Evolutionary conservation across 2,113 vertebrate genomes (phyloP), one percentile per base, ranked within the genome.

Genomic region (Elgaria multicarinata): DNA sequence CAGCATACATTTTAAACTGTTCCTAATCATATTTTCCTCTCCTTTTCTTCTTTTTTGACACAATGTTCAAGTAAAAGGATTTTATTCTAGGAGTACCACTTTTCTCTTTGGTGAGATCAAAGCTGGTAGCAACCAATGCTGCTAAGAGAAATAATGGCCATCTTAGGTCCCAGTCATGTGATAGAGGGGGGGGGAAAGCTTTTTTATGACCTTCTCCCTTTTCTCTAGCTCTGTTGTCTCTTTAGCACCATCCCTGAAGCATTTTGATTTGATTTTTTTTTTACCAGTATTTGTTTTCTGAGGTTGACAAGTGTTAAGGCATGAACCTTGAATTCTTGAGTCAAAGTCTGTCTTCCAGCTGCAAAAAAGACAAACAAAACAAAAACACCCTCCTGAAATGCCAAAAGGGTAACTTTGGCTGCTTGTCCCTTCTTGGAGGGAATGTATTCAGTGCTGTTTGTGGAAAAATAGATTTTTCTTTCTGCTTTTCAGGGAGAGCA

Each of bases 401-500:
- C 22, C 26, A 80, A 53, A 93, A 93, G 12, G 7, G 14, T 42
- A 83, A 26, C 67, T 1, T 78, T 62, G 62, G 2, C 1, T 88
- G 0, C 14, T 87, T 14, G 13, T 42, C 9, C 46, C 4, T 33
- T 39, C 64, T 87, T 83, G 67, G 46, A n/a, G n/a, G 31, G 10
- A 77, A 3, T 81, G 0, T 6, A 8, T 58, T 76, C 12, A 72
- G 14, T 83, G 85, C 64, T 22, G 24, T 14, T 69, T 42, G 8
- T 50, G 16, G 58, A 90, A 18, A 46, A 14, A 83, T 1, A 6
- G 1, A 76, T 13, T 55, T 75, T 87, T 81, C 46, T 64, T 86
- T 55, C 22, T 89, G 66, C 87, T 87, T 91, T 90, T 81, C 72
- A 75, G 42, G 89, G 75, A 89, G 10, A 81, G n/a, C 66, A 91